Conservation (phyloP, 2,113 vertebrate species). For the Platichthys stellatus region DNA sequence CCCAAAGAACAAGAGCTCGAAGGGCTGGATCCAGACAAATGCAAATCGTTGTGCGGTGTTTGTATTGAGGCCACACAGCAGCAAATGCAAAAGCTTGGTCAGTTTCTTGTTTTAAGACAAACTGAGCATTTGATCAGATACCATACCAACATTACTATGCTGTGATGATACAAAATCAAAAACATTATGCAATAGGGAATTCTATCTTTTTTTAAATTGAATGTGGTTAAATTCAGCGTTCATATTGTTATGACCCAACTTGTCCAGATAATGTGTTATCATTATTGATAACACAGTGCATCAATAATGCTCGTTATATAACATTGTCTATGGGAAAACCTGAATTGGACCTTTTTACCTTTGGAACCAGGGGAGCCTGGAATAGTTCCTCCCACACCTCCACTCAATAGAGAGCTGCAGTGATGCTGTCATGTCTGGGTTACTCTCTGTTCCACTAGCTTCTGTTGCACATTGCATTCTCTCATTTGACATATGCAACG, state of each 20-base stretch:
- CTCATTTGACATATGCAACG: background rate
- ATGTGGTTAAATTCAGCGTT: too few relatives aligned
- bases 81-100: too few relatives aligned
- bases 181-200: too few relatives aligned
- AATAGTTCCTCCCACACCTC: background rate
- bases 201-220: too few relatives aligned
- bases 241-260: too few relatives aligned
- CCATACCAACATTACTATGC: too few relatives aligned
- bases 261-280: too few relatives aligned
- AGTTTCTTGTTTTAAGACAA: too few relatives aligned
- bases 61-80: background rate
- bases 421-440: background rate
- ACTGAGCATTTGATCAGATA: too few relatives aligned
- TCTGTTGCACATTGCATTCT: background rate
- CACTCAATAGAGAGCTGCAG: background rate
- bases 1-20: background rate
- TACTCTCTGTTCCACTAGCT: background rate
- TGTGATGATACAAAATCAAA: too few relatives aligned
- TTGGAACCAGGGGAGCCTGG: background rate
- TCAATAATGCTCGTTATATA: background rate
- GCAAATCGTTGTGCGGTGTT: background rate
- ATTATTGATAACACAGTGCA: background rate
- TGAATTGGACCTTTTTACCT: background rate
- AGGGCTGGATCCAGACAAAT: background rate
- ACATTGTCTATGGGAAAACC: background rate